Evolutionary conservation across 2,797 vertebrate species (phyloP).

Genomic region (Simalia tracyae): DNA sequence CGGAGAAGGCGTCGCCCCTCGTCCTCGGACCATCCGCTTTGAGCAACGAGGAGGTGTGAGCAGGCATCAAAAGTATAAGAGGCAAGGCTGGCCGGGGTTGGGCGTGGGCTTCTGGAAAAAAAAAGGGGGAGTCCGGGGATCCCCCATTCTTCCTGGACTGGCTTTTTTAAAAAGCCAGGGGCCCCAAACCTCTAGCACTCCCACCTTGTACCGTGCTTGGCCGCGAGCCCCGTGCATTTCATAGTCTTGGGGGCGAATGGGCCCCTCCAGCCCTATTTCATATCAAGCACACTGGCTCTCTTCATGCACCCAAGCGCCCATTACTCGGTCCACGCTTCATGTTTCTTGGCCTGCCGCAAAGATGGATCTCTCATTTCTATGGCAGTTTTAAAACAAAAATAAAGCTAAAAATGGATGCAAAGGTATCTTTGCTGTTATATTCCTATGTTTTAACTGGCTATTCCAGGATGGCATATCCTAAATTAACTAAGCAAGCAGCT

Average conservation of each 20-base stretch:
- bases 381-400: neutral
- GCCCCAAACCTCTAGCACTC: neutral
- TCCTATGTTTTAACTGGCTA: neutral
- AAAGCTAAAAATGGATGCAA: neutral
- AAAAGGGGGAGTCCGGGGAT: neutral
- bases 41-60: slow-evolving; percentile 30
- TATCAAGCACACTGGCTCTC: neutral
- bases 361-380: neutral
- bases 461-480: neutral
- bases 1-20: neutral
- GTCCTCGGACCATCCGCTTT: slow-evolving; percentile 21
- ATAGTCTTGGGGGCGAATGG: neutral
- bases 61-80: slow-evolving; percentile 35
- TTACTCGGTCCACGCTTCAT: neutral
- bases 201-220: neutral
- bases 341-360: neutral
- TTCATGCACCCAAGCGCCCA: neutral
- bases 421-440: neutral
- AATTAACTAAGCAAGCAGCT: neutral
- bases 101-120: neutral
- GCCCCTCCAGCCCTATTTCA: neutral
- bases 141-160: neutral
- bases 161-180: neutral
- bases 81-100: slow-evolving; percentile 13
- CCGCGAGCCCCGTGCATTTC: neutral